These are phyloP conservation scores for Bruchidius siliquastri DNA, from an alignment of 2,888 invertebrate genomes.

Conservation along the genomic window DNA sequence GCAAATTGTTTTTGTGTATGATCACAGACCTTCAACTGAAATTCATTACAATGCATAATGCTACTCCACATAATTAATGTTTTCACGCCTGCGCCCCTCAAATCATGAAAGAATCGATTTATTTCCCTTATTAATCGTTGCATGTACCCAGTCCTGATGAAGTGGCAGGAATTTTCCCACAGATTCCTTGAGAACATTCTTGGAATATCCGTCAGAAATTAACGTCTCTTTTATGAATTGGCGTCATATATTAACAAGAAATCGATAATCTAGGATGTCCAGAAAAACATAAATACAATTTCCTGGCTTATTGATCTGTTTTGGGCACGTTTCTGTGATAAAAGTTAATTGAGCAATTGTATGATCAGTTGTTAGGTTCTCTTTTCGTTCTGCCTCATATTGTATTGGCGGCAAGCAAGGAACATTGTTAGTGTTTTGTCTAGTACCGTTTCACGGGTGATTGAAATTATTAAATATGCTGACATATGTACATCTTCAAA, in stretches of 20 bases:
- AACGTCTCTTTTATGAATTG: not conserved
- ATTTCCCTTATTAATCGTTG: too few species aligned
- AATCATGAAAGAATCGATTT: too few species aligned
- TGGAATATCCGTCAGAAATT: not conserved
- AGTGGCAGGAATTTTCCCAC: not conserved
- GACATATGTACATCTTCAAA: not conserved
- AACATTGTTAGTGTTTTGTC: not conserved
- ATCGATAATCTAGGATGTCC: not conserved
- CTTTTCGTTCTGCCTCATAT: not conserved
- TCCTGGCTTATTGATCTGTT: not conserved
- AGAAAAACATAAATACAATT: not conserved
- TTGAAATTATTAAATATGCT: too few species aligned
- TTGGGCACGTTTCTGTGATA: not conserved
- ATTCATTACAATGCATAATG: too few species aligned
- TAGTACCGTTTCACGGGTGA: too few species aligned
- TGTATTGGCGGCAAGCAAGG: not conserved
- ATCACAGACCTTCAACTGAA: too few species aligned
- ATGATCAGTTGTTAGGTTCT: not conserved
- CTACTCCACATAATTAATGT: too few species aligned
- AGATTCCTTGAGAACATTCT: not conserved
- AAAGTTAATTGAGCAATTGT: not conserved
- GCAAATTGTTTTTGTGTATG: too few species aligned
- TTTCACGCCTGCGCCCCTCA: too few species aligned
- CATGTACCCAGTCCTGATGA: too few species aligned
- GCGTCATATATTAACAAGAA: not conserved